Percentiles rank a stretch among this genome's conserved stretches.
Conservation (phyloP, 1,140 invertebrate genomes). For the Platorchestia sp. region DNA sequence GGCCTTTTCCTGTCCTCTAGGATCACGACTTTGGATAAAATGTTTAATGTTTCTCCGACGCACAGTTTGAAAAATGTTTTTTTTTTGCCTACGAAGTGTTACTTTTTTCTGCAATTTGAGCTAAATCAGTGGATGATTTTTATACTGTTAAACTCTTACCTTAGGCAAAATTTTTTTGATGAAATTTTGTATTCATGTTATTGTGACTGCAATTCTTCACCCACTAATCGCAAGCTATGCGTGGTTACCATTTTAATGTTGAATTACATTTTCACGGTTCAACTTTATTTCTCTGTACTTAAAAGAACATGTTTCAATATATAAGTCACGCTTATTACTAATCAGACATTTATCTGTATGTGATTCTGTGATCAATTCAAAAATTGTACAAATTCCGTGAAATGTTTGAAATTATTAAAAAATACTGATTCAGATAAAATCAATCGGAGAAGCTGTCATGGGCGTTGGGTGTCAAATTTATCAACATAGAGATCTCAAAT, state of each 20-base stretch:
- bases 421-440: not conserved
- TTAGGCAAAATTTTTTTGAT: not conserved
- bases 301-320: not conserved
- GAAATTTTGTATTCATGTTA: not conserved
- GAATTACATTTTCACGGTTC: not conserved
- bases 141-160: not conserved
- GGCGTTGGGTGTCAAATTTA: not conserved
- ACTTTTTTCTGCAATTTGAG: not conserved
- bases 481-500: not conserved
- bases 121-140: not conserved
- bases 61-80: not conserved
- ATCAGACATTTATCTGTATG: not conserved
- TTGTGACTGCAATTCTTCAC: too few species aligned
- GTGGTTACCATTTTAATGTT: not conserved
- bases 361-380: not conserved
- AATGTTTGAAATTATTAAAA: not conserved
- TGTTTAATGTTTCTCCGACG: not conserved
- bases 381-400: not conserved
- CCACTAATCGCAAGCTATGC: not conserved
- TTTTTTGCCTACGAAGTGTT: not conserved
- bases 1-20: not conserved
- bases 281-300: too few species aligned
- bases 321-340: too few species aligned
- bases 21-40: conserved; percentile 42
- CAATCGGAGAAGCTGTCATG: not conserved